Base-by-base conservation (phyloP, 2,797 vertebrate species). In the Labroides dimidiatus region DNA sequence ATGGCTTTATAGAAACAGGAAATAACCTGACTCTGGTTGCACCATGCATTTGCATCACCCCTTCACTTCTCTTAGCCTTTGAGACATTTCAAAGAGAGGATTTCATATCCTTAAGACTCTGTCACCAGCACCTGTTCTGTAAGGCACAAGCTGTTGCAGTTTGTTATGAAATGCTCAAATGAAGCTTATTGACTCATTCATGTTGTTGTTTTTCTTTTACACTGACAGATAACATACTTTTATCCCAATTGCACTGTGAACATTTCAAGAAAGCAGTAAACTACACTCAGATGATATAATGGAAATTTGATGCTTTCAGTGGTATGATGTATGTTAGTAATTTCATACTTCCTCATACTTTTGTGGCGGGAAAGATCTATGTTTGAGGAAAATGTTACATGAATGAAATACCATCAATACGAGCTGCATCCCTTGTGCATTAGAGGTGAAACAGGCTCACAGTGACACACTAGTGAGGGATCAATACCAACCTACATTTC, bases 381-480 rank as follows among this genome's bases (percentile, higher is more conserved):
- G 57, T 8, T 19, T 0, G 11, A 19, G 30, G 14, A 54, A 37
- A 43, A 43, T 11, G 42, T 10, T 21, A n/a, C 0, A 48, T 69
- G 20, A 50, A 48, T 64, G 11, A 39, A 12, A 2, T 39, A 41
- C 10, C 4, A 56, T 19, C 3, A 55, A 37, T 39, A 45, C 48
- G 21, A 69, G 10, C 39, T 68, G 9, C 45, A 60, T 54, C 39
- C 6, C 5, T 55, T 45, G 9, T 59, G 33, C 33, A 44, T 60
- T 23, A 50, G n/a, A 45, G 13, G 33, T 71, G 11, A 71, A 69
- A 59, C 19, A 56, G 54, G 20, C 6, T 15, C 43, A 48, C 17
- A 24, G 20, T 68, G 53, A 58, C 59, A 83, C 49, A 63, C 3
- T 54, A 23, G 6, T 43, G 23, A 52, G 36, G n/a, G 17, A 68